A percentile compares a stretch with the other conserved stretches of the same genome.
Conservation (phyloP, 2,113 vertebrate species). For the Suricata suricatta region DNA sequence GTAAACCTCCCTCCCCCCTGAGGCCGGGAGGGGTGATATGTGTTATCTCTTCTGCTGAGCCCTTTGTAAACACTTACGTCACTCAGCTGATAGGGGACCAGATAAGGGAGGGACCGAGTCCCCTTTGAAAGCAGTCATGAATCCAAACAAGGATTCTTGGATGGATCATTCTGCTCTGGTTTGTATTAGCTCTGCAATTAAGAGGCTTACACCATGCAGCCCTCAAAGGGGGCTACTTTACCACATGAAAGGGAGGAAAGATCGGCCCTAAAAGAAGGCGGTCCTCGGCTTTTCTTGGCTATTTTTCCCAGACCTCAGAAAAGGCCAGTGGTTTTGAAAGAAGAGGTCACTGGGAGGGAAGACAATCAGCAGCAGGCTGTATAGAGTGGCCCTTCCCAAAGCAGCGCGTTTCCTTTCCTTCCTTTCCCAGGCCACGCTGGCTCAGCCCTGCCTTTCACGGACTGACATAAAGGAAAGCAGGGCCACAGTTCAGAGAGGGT, state of each 20-base stretch:
- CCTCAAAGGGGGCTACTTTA: conserved; percentile 37
- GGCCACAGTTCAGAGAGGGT: accelerated
- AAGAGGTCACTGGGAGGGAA: conserved; percentile 24
- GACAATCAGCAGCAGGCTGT: conserved; percentile 33
- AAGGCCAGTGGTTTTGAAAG: conserved; percentile 27
- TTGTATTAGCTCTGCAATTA: conserved; percentile 59
- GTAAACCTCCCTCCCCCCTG: neutral
- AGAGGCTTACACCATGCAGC: conserved; percentile 55
- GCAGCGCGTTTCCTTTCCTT: conserved; percentile 37
- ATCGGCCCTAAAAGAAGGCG: conserved; percentile 31
- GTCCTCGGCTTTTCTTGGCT: conserved; percentile 70
- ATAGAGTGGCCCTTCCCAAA: conserved; percentile 39
- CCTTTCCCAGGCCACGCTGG: neutral
- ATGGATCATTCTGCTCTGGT: conserved; percentile 52
- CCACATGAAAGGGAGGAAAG: conserved; percentile 74
- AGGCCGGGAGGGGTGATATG: neutral
- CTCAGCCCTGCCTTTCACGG: neutral
- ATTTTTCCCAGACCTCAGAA: conserved; percentile 59
- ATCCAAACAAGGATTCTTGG: conserved; percentile 38
- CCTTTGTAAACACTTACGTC: conserved; percentile 3
- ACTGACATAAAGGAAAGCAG: neutral
- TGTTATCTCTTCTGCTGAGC: neutral
- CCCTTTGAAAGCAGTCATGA: neutral
- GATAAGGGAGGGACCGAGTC: neutral
- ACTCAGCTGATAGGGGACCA: conserved; percentile 10